phyloP scores from a whole-genome alignment of 2,888 invertebrate species.

The Pseudococcus jackbeardsleyi region DNA sequence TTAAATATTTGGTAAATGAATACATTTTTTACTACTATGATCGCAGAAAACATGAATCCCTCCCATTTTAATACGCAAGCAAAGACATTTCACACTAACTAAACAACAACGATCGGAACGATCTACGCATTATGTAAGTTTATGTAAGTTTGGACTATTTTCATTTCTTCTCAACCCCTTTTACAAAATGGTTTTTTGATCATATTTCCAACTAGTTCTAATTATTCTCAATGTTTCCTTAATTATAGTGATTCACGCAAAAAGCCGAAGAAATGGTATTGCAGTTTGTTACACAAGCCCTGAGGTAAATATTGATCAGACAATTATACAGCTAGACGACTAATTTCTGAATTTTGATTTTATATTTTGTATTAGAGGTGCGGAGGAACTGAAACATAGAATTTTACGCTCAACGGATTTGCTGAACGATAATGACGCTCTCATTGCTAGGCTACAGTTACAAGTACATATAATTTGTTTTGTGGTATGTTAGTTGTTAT shows the following conservation, averaged over 20 bases:
- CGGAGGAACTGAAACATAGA: slow-evolving; percentile 57
- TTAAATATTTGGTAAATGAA: background rate
- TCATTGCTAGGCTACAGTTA: slow-evolving; percentile 52
- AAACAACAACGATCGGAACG: slow-evolving; percentile 20
- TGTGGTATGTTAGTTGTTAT: background rate
- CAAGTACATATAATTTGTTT: slow-evolving; percentile 41
- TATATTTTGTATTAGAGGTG: background rate
- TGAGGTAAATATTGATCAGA: slow-evolving; percentile 24
- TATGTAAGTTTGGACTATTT: background rate
- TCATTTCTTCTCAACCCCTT: background rate
- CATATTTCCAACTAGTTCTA: background rate
- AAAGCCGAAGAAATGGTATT: slow-evolving; percentile 46
- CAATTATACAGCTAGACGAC: background rate
- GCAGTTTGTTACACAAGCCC: slow-evolving; percentile 57
- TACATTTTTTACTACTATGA: background rate
- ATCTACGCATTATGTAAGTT: slow-evolving; percentile 26
- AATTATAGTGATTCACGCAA: background rate
- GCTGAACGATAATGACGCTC: slow-evolving; percentile 53
- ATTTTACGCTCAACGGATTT: slow-evolving; percentile 58
- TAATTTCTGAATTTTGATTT: background rate
- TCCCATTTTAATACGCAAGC: background rate
- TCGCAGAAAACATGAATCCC: background rate
- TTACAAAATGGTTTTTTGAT: background rate
- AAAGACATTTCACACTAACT: background rate
- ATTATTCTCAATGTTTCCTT: background rate